Conservation (phyloP, 2,113 vertebrate species). For the Pedetes capensis region DNA sequence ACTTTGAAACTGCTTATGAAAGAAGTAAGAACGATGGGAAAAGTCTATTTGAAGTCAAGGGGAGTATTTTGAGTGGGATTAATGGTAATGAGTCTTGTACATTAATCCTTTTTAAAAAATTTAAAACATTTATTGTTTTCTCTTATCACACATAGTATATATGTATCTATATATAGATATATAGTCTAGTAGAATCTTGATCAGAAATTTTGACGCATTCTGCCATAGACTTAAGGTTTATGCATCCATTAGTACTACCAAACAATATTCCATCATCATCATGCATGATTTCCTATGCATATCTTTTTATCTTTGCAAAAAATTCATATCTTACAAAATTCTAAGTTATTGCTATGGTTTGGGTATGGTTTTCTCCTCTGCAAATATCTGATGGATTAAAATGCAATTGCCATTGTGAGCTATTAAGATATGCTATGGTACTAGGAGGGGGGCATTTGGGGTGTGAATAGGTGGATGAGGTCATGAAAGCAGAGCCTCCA, state of each 20-base stretch:
- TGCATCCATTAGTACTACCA: background rate
- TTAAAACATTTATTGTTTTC: too few species aligned
- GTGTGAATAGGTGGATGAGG: too few species aligned
- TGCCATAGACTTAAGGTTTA: background rate
- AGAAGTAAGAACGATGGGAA: background rate
- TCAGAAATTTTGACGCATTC: constrained; percentile 28
- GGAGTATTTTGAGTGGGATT: too few species aligned
- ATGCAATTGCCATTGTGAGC: background rate
- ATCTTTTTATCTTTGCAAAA: background rate
- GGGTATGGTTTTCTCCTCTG: background rate
- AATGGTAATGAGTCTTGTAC: too few species aligned
- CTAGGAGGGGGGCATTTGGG: background rate
- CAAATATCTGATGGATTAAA: background rate
- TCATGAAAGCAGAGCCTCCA: accelerated
- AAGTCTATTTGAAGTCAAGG: background rate
- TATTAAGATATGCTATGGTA: background rate
- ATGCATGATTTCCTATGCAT: background rate
- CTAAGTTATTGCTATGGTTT: background rate
- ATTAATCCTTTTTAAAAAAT: constrained; percentile 59
- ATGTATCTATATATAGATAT: too few species aligned
- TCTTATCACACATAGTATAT: too few species aligned
- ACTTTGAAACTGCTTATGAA: too few species aligned
- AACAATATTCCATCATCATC: background rate
- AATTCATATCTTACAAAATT: background rate
- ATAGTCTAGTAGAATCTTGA: background rate